Percentiles rank a stretch among this genome's conserved stretches.
Evolutionary conservation across 2,113 vertebrate species (phyloP).

Genomic region (Cranoglanis bouderius): DNA sequence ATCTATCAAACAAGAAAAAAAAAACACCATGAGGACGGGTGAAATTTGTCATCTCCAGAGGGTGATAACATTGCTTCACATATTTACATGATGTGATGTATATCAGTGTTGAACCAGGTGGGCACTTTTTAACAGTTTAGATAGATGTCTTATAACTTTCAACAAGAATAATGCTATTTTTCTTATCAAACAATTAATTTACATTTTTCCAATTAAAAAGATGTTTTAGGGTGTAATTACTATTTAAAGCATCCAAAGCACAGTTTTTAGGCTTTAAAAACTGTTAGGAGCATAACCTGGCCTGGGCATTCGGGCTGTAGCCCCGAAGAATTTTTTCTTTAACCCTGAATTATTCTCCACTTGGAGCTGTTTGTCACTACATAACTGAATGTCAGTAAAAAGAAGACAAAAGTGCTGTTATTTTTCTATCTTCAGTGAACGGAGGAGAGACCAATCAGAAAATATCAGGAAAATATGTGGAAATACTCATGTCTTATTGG

Average conservation of each 20-base stretch:
- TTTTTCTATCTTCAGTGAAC: too few relatives aligned
- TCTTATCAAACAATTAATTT: not conserved
- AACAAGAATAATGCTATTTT: not conserved
- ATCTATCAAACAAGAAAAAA: not conserved
- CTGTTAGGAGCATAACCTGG: too few relatives aligned
- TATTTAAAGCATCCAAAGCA: not conserved
- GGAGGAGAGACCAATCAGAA: too few relatives aligned
- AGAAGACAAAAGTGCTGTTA: too few relatives aligned
- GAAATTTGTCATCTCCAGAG: not conserved
- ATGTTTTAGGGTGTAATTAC: not conserved
- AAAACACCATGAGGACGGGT: not conserved
- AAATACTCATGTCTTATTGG: too few relatives aligned
- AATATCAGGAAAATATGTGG: too few relatives aligned
- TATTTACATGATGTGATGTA: too few relatives aligned
- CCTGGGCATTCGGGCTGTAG: too few relatives aligned
- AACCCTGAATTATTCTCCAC: too few relatives aligned
- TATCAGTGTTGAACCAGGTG: not conserved
- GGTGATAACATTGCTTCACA: not conserved
- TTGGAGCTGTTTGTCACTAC: too few relatives aligned
- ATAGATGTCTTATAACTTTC: not conserved
- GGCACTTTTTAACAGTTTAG: not conserved
- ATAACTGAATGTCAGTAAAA: too few relatives aligned
- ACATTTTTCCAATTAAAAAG: not conserved
- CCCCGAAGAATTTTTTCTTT: too few relatives aligned
- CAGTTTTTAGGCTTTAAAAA: not conserved